Percentiles rank a stretch among this genome's conserved stretches.
Evolutionary conservation across 2,113 vertebrate species (phyloP).

Genomic region (Stictonetta naevosa): DNA sequence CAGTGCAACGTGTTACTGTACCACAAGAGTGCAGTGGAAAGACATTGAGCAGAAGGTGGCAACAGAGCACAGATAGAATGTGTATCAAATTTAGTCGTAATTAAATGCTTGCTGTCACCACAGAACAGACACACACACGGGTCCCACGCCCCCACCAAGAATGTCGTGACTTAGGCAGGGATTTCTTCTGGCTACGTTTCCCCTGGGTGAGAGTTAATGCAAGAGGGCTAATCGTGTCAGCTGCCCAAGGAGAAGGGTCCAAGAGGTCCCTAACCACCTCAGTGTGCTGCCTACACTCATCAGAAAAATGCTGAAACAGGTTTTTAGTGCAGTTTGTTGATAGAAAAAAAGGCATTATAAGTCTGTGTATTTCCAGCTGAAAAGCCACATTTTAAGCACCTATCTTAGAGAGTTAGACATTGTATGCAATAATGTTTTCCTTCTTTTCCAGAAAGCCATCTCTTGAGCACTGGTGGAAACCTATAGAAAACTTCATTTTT

Average conservation of each 20-base stretch:
- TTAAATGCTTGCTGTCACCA: neutral
- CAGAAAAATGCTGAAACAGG: neutral
- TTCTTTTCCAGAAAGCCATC: neutral
- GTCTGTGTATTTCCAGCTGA: neutral
- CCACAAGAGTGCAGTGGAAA: rapidly evolving
- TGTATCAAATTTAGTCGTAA: rapidly evolving
- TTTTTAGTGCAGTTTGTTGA: rapidly evolving
- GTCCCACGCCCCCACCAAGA: neutral
- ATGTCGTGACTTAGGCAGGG: rapidly evolving
- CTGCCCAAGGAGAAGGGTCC: neutral
- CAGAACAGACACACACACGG: rapidly evolving
- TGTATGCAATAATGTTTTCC: neutral
- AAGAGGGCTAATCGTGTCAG: neutral
- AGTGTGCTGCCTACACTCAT: rapidly evolving
- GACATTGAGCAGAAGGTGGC: constrained; percentile 15
- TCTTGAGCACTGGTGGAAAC: neutral
- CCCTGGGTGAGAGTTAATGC: rapidly evolving
- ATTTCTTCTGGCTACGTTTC: rapidly evolving
- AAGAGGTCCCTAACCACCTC: neutral
- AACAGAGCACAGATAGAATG: neutral
- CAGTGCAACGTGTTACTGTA: rapidly evolving
- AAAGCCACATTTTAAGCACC: neutral
- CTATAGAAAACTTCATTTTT: rapidly evolving
- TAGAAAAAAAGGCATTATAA: neutral
- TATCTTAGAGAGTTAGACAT: neutral